These are phyloP conservation scores for Ochotona princeps DNA, from an alignment of 2,113 vertebrate genomes.

Conservation along the genomic window DNA sequence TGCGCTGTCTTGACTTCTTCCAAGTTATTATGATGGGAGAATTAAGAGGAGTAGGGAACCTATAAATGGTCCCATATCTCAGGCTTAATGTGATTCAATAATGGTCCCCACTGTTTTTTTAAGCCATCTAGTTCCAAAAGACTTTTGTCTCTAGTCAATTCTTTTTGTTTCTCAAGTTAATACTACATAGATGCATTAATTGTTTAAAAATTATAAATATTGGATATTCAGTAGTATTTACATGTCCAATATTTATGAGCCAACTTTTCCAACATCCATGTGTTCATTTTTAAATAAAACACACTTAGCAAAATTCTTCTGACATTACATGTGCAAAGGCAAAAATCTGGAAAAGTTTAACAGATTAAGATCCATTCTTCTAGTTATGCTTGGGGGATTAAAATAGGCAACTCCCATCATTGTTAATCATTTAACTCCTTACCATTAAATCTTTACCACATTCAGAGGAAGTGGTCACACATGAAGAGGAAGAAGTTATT, in stretches of 20 bases:
- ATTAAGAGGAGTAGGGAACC: constrained; percentile 28
- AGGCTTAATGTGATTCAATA: constrained; percentile 68
- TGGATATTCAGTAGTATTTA: constrained; percentile 62
- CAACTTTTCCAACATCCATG: constrained; percentile 63
- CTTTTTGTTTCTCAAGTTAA: constrained; percentile 6
- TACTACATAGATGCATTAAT: not conserved
- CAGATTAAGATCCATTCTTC: constrained; percentile 61
- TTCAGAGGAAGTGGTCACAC: constrained; percentile 64
- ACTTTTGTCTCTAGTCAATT: constrained; percentile 51
- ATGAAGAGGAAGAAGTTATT: constrained; percentile 60
- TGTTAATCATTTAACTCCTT: constrained; percentile 61
- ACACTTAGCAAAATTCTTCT: constrained; percentile 65
- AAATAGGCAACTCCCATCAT: constrained; percentile 62
- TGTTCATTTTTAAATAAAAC: constrained; percentile 72
- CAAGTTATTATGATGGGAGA: not conserved
- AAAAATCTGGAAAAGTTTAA: constrained; percentile 79
- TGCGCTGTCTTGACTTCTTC: not conserved
- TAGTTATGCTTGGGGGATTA: constrained; percentile 69
- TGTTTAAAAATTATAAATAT: constrained; percentile 59
- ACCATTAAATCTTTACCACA: constrained; percentile 58
- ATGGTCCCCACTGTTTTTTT: constrained; percentile 16
- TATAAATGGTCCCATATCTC: constrained; percentile 47
- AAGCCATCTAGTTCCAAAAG: constrained; percentile 26
- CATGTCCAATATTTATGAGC: constrained; percentile 33
- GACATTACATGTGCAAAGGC: constrained; percentile 45